These are phyloP conservation scores for Aphelenchoides besseyi DNA, from an alignment of 1,140 invertebrate genomes.

Conservation along the genomic window DNA sequence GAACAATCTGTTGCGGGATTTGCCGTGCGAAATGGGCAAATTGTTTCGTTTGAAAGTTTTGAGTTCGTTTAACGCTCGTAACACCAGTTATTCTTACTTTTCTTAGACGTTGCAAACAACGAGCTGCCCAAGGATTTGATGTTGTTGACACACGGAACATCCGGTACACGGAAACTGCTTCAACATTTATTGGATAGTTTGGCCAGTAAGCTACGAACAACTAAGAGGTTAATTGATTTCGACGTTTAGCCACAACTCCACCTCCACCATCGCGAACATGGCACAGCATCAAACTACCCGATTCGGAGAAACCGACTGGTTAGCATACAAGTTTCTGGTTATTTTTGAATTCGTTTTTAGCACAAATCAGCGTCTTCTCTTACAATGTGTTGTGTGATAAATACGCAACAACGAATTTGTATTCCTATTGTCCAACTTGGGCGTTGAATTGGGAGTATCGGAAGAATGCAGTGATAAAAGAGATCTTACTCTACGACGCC, in stretches of 20 bases:
- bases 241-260: slow-evolving; percentile 13
- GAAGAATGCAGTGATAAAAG: slow-evolving; percentile 93
- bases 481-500: slow-evolving; percentile 90
- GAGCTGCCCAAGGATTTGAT: slow-evolving; percentile 86
- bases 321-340: slow-evolving; percentile 12
- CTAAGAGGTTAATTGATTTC: slow-evolving; percentile 26
- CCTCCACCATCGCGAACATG: slow-evolving; percentile 15
- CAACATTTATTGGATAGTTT: slow-evolving; percentile 77
- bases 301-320: slow-evolving; percentile 29
- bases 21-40: slow-evolving; percentile 95
- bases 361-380: slow-evolving; percentile 93
- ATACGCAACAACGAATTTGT: slow-evolving; percentile 88
- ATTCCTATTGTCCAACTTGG: slow-evolving; percentile 94
- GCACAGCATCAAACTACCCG: slow-evolving; percentile 5
- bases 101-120: slow-evolving; percentile 84
- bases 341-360: slow-evolving; percentile 68
- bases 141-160: slow-evolving; percentile 82
- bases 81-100: slow-evolving; percentile 13
- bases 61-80: slow-evolving; percentile 61
- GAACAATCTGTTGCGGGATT: slow-evolving; percentile 83
- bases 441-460: slow-evolving; percentile 96
- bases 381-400: slow-evolving; percentile 99
- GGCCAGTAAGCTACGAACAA: slow-evolving; percentile 44
- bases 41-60: slow-evolving; percentile 84
- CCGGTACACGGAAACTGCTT: slow-evolving; percentile 86